Percentiles rank a stretch among this genome's conserved stretches.
phyloP scores from a whole-genome alignment of 2,797 vertebrate species.

The Labeo calbasu region DNA sequence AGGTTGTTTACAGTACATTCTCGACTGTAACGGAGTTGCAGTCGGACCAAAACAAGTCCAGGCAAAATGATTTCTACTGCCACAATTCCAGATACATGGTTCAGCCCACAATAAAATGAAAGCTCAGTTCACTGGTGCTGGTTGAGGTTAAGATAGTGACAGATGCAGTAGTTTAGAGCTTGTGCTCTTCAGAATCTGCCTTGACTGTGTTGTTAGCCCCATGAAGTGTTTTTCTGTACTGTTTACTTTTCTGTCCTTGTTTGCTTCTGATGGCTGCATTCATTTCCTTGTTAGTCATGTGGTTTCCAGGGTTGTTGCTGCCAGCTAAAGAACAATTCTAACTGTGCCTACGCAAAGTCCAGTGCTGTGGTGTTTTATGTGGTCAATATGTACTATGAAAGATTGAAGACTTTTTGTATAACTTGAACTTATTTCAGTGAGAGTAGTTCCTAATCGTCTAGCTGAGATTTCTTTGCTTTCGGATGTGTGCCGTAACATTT shows the following conservation, averaged over 20 bases:
- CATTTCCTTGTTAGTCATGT: slow-evolving; percentile 79
- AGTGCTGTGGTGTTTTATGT: slow-evolving; percentile 73
- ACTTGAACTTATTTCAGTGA: slow-evolving; percentile 17
- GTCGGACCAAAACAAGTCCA: slow-evolving; percentile 88
- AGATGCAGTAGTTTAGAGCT: slow-evolving; percentile 37
- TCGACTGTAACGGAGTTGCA: slow-evolving; percentile 88
- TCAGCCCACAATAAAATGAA: slow-evolving; percentile 69
- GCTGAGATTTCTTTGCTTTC: slow-evolving; percentile 63
- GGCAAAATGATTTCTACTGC: slow-evolving; percentile 75
- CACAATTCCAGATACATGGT: slow-evolving; percentile 67
- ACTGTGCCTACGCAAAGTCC: slow-evolving; percentile 82
- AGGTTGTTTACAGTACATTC: slow-evolving; percentile 96
- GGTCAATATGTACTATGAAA: slow-evolving; percentile 26
- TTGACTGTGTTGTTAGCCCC: slow-evolving; percentile 72
- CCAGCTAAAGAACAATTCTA: slow-evolving; percentile 72
- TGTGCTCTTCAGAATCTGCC: slow-evolving; percentile 78
- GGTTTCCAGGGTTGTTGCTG: slow-evolving; percentile 81
- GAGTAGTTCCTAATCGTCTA: slow-evolving; percentile 31
- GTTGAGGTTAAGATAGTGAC: slow-evolving; percentile 36
- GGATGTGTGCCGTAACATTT: slow-evolving; percentile 51
- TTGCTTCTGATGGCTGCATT: slow-evolving; percentile 79
- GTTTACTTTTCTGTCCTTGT: slow-evolving; percentile 76
- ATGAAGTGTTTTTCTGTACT: slow-evolving; percentile 76
- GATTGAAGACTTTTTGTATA: slow-evolving; percentile 1
- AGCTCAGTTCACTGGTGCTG: slow-evolving; percentile 9